A percentile compares a stretch with the other conserved stretches of the same genome.
phyloP scores from a whole-genome alignment of 2,113 vertebrate species.

The Microtus richardsoni region DNA sequence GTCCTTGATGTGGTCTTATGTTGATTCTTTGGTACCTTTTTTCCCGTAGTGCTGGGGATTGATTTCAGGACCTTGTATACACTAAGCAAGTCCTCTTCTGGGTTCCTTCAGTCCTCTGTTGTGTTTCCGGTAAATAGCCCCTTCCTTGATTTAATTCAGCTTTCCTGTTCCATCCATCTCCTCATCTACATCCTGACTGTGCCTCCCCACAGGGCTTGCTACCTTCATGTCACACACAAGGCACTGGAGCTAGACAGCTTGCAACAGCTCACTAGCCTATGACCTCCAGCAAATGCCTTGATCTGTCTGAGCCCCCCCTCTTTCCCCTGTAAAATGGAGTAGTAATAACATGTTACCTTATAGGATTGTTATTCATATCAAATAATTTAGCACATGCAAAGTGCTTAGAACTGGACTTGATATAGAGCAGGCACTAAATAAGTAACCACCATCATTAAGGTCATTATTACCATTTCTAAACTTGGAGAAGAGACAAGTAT shows the following conservation, averaged over 20 bases:
- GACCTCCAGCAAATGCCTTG: background rate
- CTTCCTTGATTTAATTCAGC: background rate
- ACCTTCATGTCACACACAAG: background rate
- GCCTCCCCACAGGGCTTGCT: background rate
- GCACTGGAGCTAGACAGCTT: background rate
- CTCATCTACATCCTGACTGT: background rate
- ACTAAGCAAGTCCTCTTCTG: background rate
- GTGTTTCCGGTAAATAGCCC: background rate
- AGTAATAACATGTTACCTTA: constrained; percentile 22
- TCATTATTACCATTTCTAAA: constrained; percentile 40
- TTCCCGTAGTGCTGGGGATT: background rate
- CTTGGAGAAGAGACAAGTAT: constrained; percentile 50
- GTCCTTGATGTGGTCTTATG: background rate
- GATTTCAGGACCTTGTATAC: background rate
- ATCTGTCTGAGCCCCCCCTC: background rate
- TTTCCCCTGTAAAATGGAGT: constrained; percentile 40
- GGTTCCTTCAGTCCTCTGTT: background rate
- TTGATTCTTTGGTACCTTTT: background rate
- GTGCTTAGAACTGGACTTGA: constrained; percentile 46
- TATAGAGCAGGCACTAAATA: background rate
- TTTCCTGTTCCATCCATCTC: background rate
- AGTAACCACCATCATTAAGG: background rate
- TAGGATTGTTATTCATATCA: constrained; percentile 18
- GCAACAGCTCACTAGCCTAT: background rate
- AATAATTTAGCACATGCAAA: constrained; percentile 6